Conservation (phyloP, 2,113 vertebrate species). For the Lophotis ruficrista region DNA sequence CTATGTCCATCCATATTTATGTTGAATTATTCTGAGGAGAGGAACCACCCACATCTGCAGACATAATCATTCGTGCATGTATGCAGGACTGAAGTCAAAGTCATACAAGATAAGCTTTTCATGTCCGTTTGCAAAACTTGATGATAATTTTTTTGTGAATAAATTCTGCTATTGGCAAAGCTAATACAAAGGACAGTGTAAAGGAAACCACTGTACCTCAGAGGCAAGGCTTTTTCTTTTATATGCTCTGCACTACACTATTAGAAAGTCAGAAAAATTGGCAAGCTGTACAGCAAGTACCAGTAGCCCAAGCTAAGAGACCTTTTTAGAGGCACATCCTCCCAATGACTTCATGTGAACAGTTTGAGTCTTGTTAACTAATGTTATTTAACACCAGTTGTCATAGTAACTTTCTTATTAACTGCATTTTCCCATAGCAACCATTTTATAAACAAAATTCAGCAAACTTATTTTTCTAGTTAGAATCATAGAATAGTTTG, state of each 20-base stretch:
- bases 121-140: background rate
- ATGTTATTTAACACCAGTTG: background rate
- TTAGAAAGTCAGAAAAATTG: background rate
- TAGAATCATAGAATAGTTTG: background rate
- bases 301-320: background rate
- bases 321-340: background rate
- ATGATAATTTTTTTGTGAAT: background rate
- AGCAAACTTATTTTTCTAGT: background rate
- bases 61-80: rapidly evolving
- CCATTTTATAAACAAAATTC: background rate
- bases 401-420: background rate
- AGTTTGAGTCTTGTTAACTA: background rate
- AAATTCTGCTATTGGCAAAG: background rate
- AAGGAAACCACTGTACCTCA: background rate
- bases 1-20: background rate
- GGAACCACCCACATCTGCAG: background rate
- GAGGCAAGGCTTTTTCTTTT: background rate
- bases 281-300: background rate
- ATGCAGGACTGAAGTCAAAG: background rate
- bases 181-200: background rate
- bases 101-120: background rate
- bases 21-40: background rate
- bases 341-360: background rate
- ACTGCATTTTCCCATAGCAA: background rate
- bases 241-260: background rate